Evolutionary conservation across 2,888 invertebrate genomes (phyloP), one percentile per base, ranked within the genome.

Genomic region (Abscondita cerata): DNA sequence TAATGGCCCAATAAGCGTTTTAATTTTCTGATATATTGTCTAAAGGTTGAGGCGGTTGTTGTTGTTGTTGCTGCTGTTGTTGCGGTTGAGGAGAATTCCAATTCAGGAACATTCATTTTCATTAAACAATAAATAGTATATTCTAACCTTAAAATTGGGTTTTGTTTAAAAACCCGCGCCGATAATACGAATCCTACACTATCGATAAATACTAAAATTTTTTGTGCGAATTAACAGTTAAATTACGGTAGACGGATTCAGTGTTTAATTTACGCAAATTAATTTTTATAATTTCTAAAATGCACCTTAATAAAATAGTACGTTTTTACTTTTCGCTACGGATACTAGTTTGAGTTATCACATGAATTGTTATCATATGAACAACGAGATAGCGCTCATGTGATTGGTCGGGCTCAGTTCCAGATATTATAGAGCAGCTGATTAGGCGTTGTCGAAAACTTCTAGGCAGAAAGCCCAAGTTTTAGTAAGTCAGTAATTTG

Each of bases 1-100:
- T 12, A 95, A 79, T 0, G 93, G 93, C 0, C 87, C 89, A 73
- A 94, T 86, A 3, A 95, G 81, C 2, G 90, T 88, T 77, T 95
- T 95, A 0, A 93, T 92, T 85, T 93, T 92, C 0, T n/a, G 93
- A 90, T 68, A 95, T 93, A 75, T 94, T 94, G 75, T 95, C 95
- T 70, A 93, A 82, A 78, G 92, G 92, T 70, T 92, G 92, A 36
- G 85, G 81, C 57, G 79, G 82, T n/a, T n/a, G n/a, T 59, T 82
- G 83, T 52, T 78, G 80, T 66, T 84, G 85, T 3, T 83, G 83
- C 72, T 83, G 83, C 3, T 83, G 81, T 58, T 79, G 81, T 72
- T 83, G 83, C 3, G 83, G 81, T 59, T 79, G 81, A 66, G 81
- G 66, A 65, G 70, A 41, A 72, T 54, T 53, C 70, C 57, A 40